Base-by-base conservation (phyloP, 2,888 invertebrate species). In the Drosophila dives region DNA sequence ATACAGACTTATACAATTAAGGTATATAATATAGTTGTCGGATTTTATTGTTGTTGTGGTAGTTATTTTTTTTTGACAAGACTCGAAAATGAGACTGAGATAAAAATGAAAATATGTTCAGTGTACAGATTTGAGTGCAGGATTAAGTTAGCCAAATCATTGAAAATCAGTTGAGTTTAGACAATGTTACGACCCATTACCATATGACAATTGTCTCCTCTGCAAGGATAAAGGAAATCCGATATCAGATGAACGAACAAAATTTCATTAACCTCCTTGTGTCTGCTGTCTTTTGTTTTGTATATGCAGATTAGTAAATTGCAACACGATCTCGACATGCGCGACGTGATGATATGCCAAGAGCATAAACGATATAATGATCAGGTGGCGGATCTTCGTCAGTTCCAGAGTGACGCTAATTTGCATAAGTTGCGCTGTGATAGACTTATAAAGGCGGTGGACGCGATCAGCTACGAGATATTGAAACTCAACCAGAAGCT, bases 321-420 rank as follows among this genome's bases (percentile, higher is more conserved):
- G 60, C 61, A 67, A 5, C 42, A 59, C 5, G 64, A 80, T 32
- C 33, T 80, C 1, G 51, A 50, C 3, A 4, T 23, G 23, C 53
- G 65, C 23, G 66, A 82, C 40, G 42, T 33, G 0, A 23, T 74
- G 45, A 58, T 77, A 3, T 36, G 36, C 10, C 11, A 3, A 2
- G 80, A 72, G 36, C 75, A 80, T 6, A 45, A 54, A 15, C 80
- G 72, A 4, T 49, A n/a, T 20, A 59, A 72, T 2, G 48, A 62
- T 8, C 36, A 70, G n/a, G 53, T 64, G 40, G 11, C 5, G 15
- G 60, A 74, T 11, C 36, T 81, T 10, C 42, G 58, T 0, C 29
- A n/a, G n/a, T n/a, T n/a, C n/a, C n/a, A n/a, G n/a, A n/a, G n/a
- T n/a, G n/a, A n/a, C n/a, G n/a, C n/a, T n/a, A n/a, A n/a, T n/a